Evolutionary conservation across 2,888 invertebrate genomes (phyloP).

Genomic region (Cephus nigrinus): DNA sequence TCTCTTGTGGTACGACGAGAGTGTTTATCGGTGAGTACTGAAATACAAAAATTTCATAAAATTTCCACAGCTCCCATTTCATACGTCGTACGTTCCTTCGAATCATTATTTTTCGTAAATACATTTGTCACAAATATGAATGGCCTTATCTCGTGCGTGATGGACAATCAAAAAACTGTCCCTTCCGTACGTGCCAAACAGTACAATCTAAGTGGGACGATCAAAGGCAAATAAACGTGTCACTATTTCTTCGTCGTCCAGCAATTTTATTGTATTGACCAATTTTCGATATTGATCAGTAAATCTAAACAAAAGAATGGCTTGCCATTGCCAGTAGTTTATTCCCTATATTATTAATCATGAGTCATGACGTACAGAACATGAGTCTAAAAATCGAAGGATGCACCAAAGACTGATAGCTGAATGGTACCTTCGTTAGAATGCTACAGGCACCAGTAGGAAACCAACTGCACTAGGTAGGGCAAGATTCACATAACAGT

Average conservation of each 20-base stretch:
- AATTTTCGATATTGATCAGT: neutral
- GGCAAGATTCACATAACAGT: neutral
- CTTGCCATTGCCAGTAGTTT: neutral
- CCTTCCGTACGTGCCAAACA: neutral
- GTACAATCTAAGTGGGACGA: neutral
- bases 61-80: neutral
- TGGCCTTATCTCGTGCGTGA: neutral
- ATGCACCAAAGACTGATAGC: neutral
- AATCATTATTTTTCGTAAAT: neutral
- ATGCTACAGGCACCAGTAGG: neutral
- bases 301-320: neutral
- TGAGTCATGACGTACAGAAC: neutral
- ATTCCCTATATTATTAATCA: neutral
- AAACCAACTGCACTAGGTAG: neutral
- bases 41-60: neutral
- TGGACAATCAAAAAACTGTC: neutral
- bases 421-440: neutral
- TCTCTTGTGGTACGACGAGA: constrained; percentile 86
- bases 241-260: neutral
- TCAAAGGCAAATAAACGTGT: neutral
- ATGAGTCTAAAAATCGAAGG: neutral
- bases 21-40: constrained; percentile 82
- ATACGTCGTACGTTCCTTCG: neutral
- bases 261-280: neutral
- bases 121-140: neutral